A percentile compares a stretch with the other conserved stretches of the same genome.
These are phyloP conservation scores for Pelecanus crispus DNA, from an alignment of 2,113 vertebrate genomes.

Conservation along the genomic window DNA sequence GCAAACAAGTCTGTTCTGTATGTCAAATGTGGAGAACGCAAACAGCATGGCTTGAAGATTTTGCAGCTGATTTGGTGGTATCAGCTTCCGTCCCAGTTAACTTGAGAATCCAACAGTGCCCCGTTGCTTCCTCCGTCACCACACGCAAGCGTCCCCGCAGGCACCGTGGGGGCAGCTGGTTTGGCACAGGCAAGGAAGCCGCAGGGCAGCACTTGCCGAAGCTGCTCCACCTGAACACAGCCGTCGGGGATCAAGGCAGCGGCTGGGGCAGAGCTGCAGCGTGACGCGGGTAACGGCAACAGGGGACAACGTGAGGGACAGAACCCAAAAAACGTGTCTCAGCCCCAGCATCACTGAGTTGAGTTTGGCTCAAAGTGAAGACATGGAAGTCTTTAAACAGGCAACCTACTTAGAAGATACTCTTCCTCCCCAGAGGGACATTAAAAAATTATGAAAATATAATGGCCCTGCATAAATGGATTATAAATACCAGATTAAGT, in stretches of 20 bases:
- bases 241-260: fast-evolving
- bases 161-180: not conserved
- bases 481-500: not conserved
- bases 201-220: not conserved
- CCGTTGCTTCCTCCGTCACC: not conserved
- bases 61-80: not conserved
- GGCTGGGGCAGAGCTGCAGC: not conserved
- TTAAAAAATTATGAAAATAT: not conserved
- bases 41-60: not conserved
- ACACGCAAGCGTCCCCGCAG: fast-evolving
- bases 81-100: not conserved
- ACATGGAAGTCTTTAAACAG: not conserved
- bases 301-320: fast-evolving
- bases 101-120: not conserved
- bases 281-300: not conserved
- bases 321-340: not conserved
- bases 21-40: fast-evolving
- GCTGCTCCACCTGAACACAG: not conserved
- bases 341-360: not conserved
- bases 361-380: not conserved
- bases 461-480: not conserved
- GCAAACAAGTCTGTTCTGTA: not conserved
- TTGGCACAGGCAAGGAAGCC: no score
- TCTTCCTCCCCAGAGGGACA: not conserved
- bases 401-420: not conserved